Conservation (phyloP, 2,113 vertebrate species). For the Macquaria australasica region DNA sequence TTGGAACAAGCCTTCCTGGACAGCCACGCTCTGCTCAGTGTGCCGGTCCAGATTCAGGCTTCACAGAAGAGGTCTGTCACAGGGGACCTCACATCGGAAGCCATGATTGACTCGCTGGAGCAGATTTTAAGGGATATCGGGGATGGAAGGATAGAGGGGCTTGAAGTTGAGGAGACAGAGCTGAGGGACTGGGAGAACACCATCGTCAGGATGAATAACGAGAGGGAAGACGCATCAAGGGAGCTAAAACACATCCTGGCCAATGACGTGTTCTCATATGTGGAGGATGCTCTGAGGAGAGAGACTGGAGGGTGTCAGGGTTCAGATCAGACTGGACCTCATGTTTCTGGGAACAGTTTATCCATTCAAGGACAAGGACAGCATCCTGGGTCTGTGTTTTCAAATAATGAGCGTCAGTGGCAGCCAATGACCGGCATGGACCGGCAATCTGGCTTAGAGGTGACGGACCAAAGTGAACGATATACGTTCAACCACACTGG, state of each 20-base stretch:
- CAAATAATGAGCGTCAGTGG: not conserved
- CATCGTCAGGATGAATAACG: slow-evolving; percentile 62
- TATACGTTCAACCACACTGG: not conserved
- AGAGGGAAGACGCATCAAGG: slow-evolving; percentile 1
- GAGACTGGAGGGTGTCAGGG: not conserved
- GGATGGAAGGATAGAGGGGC: not conserved
- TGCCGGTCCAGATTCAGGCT: slow-evolving; percentile 30
- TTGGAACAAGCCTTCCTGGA: slow-evolving; percentile 69
- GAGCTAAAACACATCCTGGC: slow-evolving; percentile 40
- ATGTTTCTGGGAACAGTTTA: not conserved
- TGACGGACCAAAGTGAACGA: not conserved
- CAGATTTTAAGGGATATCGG: slow-evolving; percentile 48
- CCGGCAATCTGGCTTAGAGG: not conserved
- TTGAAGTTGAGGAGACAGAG: slow-evolving; percentile 9
- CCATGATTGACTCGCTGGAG: slow-evolving; percentile 70
- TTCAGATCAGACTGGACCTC: not conserved
- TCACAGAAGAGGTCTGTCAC: slow-evolving; percentile 15
- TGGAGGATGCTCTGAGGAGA: slow-evolving; percentile 71
- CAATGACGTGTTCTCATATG: slow-evolving; percentile 54
- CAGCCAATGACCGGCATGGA: not conserved
- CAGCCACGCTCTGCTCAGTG: slow-evolving; percentile 73
- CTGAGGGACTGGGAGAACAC: slow-evolving; percentile 76
- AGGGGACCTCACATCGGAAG: slow-evolving; percentile 18
- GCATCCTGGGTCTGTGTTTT: not conserved
- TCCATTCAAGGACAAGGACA: not conserved